These are phyloP conservation scores for Bolborhynchus lineola DNA, from an alignment of 2,113 vertebrate genomes.

Conservation along the genomic window DNA sequence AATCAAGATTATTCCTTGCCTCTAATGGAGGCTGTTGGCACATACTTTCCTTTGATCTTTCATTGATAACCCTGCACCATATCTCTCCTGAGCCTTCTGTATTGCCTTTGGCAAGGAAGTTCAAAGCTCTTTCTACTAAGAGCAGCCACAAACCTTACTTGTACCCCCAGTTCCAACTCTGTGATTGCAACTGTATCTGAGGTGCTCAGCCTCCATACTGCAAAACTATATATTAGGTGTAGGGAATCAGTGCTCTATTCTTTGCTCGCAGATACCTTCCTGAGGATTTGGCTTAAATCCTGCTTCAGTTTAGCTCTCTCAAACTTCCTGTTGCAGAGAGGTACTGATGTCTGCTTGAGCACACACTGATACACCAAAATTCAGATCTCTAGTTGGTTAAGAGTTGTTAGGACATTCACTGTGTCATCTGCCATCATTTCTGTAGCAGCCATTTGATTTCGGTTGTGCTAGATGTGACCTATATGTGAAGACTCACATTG, in stretches of 20 bases:
- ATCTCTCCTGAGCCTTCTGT: background rate
- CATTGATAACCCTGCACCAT: fast-evolving
- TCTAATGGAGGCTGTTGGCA: background rate
- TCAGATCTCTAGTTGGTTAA: background rate
- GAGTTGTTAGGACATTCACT: fast-evolving
- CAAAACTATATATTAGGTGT: background rate
- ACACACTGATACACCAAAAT: fast-evolving
- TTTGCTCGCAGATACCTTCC: background rate
- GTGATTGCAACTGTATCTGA: fast-evolving
- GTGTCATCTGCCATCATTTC: fast-evolving
- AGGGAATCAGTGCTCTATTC: background rate
- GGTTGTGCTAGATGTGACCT: too few species aligned
- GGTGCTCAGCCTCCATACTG: fast-evolving
- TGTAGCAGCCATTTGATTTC: background rate
- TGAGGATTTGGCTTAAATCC: background rate
- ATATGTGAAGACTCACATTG: background rate
- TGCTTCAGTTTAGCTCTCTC: background rate
- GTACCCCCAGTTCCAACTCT: background rate
- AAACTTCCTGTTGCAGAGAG: fast-evolving
- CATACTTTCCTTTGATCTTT: background rate
- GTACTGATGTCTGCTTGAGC: background rate
- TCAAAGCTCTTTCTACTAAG: background rate
- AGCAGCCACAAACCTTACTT: background rate
- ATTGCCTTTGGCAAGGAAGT: background rate
- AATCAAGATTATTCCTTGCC: background rate